Conservation (phyloP, 1,140 invertebrate genomes). For the Leptinotarsa texana region DNA sequence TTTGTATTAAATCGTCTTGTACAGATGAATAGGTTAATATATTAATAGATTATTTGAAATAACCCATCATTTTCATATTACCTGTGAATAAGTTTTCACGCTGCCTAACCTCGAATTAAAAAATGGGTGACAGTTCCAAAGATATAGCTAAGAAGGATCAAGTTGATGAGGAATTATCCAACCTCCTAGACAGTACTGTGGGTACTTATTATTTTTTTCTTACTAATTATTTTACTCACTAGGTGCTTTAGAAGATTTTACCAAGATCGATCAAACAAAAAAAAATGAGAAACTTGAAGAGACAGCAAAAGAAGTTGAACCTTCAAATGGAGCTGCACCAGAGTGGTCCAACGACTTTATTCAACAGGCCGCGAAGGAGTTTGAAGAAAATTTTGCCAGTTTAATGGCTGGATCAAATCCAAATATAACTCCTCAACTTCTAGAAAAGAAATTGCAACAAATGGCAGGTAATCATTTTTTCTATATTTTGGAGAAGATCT, state of each 20-base stretch:
- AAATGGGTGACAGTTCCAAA: conserved; percentile 46
- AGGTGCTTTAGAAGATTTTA: conserved; percentile 66
- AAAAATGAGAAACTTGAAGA: conserved; percentile 41
- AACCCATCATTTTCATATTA: too few species aligned
- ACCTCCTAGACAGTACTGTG: conserved; percentile 51
- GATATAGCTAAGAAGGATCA: conserved; percentile 32
- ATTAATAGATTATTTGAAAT: too few species aligned
- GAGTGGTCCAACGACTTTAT: conserved; percentile 68
- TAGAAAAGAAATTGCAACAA: conserved; percentile 48
- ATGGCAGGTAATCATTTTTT: conserved; percentile 45
- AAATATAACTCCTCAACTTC: conserved; percentile 42
- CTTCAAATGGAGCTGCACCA: conserved; percentile 19
- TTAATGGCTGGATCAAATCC: conserved; percentile 56
- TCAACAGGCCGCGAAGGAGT: conserved; percentile 64
- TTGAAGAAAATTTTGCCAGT: conserved; percentile 65
- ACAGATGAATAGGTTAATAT: too few species aligned
- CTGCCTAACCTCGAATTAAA: conserved; percentile 10
- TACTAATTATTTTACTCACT: conserved; percentile 28
- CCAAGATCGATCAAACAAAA: conserved; percentile 49
- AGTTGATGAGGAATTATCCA: conserved; percentile 49
- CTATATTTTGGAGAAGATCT: not conserved
- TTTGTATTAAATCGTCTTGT: too few species aligned
- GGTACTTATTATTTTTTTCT: conserved; percentile 12
- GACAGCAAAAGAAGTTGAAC: conserved; percentile 33
- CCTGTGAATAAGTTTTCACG: too few species aligned